Conservation (phyloP, 2,888 invertebrate genomes). For the Temnothorax ravouxi region DNA sequence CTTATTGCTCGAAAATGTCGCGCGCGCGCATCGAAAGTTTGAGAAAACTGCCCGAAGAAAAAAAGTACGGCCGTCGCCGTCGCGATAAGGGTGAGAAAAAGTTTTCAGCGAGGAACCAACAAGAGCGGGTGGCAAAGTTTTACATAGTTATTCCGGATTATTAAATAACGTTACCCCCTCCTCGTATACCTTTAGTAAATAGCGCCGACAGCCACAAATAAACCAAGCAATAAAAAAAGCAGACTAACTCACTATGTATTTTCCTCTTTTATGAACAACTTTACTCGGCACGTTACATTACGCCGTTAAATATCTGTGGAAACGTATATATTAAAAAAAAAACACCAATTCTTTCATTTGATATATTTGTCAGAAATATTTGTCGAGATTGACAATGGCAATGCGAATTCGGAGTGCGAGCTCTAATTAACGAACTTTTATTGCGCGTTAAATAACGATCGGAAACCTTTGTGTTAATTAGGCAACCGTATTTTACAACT, state of each 20-base stretch:
- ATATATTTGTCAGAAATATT: background rate
- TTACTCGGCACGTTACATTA: slow-evolving; percentile 41
- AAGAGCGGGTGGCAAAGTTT: slow-evolving; percentile 65
- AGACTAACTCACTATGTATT: slow-evolving; percentile 65
- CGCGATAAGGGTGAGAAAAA: slow-evolving; percentile 63
- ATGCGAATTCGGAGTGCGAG: slow-evolving; percentile 5
- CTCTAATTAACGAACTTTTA: slow-evolving; percentile 12
- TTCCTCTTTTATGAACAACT: slow-evolving; percentile 57
- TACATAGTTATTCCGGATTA: slow-evolving; percentile 77
- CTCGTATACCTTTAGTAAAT: slow-evolving; percentile 65
- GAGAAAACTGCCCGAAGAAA: slow-evolving; percentile 46
- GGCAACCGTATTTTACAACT: slow-evolving; percentile 21
- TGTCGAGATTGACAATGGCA: slow-evolving; percentile 26
- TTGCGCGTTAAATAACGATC: slow-evolving; percentile 41
- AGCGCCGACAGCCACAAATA: slow-evolving; percentile 55
- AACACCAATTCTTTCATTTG: background rate
- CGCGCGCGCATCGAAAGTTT: slow-evolving; percentile 64
- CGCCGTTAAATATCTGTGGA: background rate
- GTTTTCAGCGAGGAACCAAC: slow-evolving; percentile 58
- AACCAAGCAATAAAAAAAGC: slow-evolving; percentile 57
- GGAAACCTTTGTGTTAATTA: slow-evolving; percentile 43
- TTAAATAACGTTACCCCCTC: slow-evolving; percentile 75
- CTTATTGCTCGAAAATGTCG: slow-evolving; percentile 65
- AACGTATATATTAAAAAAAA: background rate
- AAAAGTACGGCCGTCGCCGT: slow-evolving; percentile 49